These are phyloP conservation scores for Morpho helenor DNA, from an alignment of 2,888 invertebrate species.

Conservation along the genomic window DNA sequence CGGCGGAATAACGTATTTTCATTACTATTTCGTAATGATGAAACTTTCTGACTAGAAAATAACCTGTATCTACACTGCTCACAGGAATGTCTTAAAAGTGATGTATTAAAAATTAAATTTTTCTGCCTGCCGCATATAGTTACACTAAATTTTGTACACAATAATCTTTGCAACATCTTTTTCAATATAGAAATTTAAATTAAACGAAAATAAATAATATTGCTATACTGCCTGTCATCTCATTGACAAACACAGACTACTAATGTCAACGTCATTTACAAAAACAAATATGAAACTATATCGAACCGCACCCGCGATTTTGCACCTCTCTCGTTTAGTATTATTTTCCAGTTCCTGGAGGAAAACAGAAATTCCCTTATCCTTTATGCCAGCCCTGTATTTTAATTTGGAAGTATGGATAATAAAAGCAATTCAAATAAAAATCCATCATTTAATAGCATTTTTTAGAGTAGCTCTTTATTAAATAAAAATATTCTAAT, in stretches of 20 bases:
- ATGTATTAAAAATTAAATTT: conserved; percentile 45
- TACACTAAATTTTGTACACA: conserved; percentile 52
- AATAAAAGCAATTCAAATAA: no score
- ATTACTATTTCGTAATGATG: conserved; percentile 52
- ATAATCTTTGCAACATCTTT: conserved; percentile 43
- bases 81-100: conserved; percentile 47
- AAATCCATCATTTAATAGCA: no score
- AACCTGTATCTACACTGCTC: conserved; percentile 62
- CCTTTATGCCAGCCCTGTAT: no score
- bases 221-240: conserved; percentile 10
- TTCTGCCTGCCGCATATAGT: conserved; percentile 52
- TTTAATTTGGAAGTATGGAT: no score
- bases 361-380: no score
- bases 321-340: no score
- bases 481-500: conserved; percentile 32
- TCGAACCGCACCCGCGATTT: neutral
- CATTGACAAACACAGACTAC: conserved; percentile 2
- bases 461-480: no score
- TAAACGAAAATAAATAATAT: conserved; percentile 31
- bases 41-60: conserved; percentile 53
- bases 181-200: conserved; percentile 34
- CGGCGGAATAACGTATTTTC: conserved; percentile 48
- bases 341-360: no score
- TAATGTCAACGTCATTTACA: neutral
- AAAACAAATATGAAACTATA: neutral